Conservation (phyloP, 2,113 vertebrate species). For the Scartelaos histophorus region DNA sequence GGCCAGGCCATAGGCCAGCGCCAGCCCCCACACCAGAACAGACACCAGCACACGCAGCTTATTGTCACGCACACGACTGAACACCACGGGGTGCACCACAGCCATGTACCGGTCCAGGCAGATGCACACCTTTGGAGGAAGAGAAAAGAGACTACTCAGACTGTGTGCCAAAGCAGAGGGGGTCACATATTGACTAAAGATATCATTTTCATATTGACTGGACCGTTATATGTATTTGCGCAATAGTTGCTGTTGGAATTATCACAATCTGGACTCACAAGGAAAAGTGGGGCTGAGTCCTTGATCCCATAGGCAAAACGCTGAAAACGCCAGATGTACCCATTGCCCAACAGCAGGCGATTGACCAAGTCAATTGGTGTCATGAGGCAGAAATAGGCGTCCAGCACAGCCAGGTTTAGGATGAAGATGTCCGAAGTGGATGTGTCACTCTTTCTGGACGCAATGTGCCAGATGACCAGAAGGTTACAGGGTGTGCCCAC, state of each 20-base stretch:
- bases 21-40: slow-evolving; percentile 58
- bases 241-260: too few relatives aligned
- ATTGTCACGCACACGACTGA: slow-evolving; percentile 63
- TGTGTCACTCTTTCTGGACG: slow-evolving; percentile 50
- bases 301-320: slow-evolving; percentile 74
- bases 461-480: slow-evolving; percentile 75
- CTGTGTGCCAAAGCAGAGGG: too few relatives aligned
- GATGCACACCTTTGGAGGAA: slow-evolving; percentile 64
- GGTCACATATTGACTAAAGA: too few relatives aligned
- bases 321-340: slow-evolving; percentile 62
- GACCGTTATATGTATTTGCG: background rate
- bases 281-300: slow-evolving; percentile 68
- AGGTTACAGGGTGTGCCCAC: slow-evolving; percentile 70
- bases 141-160: background rate
- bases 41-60: slow-evolving; percentile 57
- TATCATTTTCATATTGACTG: background rate
- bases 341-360: slow-evolving; percentile 54
- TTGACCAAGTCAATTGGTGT: slow-evolving; percentile 68
- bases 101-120: slow-evolving; percentile 77
- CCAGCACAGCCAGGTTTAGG: slow-evolving; percentile 73
- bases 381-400: slow-evolving; percentile 75
- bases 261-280: slow-evolving; percentile 51
- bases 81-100: slow-evolving; percentile 73
- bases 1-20: slow-evolving; percentile 58
- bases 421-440: slow-evolving; percentile 75